Percentiles rank a stretch among this genome's conserved stretches.
Evolutionary conservation across 2,113 vertebrate species (phyloP).

Genomic region (Myrmophylax atrothorax): DNA sequence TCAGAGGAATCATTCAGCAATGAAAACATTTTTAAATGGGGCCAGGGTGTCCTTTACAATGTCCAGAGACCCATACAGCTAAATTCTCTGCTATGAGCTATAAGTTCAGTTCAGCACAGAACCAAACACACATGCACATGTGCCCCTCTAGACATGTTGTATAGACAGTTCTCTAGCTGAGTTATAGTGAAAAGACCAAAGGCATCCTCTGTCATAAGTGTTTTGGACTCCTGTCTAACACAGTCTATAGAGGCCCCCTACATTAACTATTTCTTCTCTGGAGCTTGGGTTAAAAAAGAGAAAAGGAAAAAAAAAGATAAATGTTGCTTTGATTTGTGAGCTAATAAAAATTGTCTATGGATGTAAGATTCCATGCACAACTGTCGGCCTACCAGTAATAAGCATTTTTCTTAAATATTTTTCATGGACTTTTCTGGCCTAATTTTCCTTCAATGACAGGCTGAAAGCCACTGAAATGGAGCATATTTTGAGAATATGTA

Average conservation of each 20-base stretch:
- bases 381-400: background rate
- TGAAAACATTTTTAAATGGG: background rate
- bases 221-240: background rate
- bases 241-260: background rate
- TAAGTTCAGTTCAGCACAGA: background rate
- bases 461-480: background rate
- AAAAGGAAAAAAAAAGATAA: background rate
- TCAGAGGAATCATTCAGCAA: background rate
- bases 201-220: background rate
- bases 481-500: background rate
- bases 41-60: background rate
- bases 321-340: background rate
- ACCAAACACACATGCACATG: fast-evolving
- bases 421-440: background rate
- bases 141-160: background rate
- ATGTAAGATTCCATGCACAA: background rate
- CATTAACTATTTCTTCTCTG: background rate
- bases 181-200: background rate
- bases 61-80: background rate
- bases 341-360: background rate
- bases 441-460: background rate
- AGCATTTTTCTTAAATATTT: background rate
- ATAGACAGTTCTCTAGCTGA: background rate
- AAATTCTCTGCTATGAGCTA: background rate
- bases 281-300: background rate